These are phyloP conservation scores for Heteronetta atricapilla DNA, from an alignment of 2,113 vertebrate genomes.

Conservation along the genomic window DNA sequence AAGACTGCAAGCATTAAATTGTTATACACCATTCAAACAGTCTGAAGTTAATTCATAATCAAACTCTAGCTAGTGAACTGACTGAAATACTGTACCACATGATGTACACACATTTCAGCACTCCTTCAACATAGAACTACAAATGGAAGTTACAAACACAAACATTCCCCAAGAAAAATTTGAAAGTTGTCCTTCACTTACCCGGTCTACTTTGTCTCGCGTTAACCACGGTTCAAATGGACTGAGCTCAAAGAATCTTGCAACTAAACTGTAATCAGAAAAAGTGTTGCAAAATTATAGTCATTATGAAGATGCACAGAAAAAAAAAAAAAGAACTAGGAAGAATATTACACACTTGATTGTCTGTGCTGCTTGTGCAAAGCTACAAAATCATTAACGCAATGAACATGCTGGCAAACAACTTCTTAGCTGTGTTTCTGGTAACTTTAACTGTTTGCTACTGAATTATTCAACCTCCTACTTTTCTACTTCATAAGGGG, in stretches of 20 bases:
- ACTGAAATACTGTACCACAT: background rate
- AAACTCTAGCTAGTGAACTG: background rate
- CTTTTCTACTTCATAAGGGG: background rate
- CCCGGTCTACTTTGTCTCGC: slow-evolving; percentile 92
- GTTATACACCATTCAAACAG: background rate
- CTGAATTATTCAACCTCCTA: background rate
- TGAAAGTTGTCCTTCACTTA: slow-evolving; percentile 66
- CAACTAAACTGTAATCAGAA: slow-evolving; percentile 77
- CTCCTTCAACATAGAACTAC: background rate
- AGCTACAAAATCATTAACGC: background rate
- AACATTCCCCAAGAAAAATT: background rate
- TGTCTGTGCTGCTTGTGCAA: background rate
- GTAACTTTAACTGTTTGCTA: background rate
- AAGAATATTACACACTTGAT: background rate
- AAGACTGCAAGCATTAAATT: background rate
- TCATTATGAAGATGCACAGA: background rate
- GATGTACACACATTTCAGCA: background rate
- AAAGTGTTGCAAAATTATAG: background rate
- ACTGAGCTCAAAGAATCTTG: slow-evolving; percentile 83
- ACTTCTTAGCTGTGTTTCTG: background rate
- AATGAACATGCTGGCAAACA: background rate
- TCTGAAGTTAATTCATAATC: background rate
- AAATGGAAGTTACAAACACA: background rate
- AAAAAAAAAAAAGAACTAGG: background rate
- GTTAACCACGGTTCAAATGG: slow-evolving; percentile 91